Evolutionary conservation across 2,113 vertebrate species (phyloP), one percentile per base, ranked within the genome.

Genomic region (Salvelinus namaycush): DNA sequence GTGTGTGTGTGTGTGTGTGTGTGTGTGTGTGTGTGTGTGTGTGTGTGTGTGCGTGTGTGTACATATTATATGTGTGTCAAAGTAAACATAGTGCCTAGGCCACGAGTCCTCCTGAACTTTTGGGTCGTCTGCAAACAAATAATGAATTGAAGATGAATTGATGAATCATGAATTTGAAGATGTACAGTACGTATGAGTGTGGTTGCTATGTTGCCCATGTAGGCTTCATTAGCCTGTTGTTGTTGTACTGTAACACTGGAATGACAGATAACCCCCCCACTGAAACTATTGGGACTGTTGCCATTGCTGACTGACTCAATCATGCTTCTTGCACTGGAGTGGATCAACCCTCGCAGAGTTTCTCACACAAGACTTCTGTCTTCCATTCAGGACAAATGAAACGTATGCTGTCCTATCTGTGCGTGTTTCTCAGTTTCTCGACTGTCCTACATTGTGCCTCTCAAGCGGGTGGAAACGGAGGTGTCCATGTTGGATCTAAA

Each of bases 201-300:
- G 89, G 5, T 34, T 89, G 81, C 84, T 13, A 27, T 75, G 70
- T 83, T 72, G 78, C 26, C 78, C 88, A 93, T 92, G 89, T 88
- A 88, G 75, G 83, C 84, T 83, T 84, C 86, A 88, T 90, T 51
- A 74, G 0, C 77, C 79, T 85, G 87, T 92, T 90, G 86, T 74
- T 85, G 91, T 89, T 44, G 92, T 93, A 91, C 94, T 91, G 83
- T 93, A 91, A 88, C 93, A 94, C 93, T 96, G 90, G 90, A 92
- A 78, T 83, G 85, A 29, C 76, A 79, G 65, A 77, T 51, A 26
- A 75, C 75, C 83, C 83, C 77, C 82, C 82, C 79, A 83, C 83
- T 68, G 77, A 34, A 83, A 83, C 13, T 18, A 54, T 87, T 84
- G 78, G 81, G 76, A 86, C 77, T 87, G 73, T 84, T 85, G 80